Conservation (phyloP, 2,888 invertebrate species). For the Matsumyia berberina region DNA sequence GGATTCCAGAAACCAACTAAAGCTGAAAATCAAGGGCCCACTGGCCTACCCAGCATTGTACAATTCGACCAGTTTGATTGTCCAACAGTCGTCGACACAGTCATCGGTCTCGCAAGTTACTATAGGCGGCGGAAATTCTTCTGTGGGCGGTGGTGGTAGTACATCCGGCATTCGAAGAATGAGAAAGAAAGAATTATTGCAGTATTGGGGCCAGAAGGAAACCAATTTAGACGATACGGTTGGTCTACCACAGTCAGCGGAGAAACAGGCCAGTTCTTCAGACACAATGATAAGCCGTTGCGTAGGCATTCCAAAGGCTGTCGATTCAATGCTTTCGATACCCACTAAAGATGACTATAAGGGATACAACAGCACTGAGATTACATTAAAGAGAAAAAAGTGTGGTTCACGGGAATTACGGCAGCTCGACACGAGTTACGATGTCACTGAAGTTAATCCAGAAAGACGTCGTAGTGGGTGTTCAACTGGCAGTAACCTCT, state of each 20-base stretch:
- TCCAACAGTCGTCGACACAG: conserved; percentile 80
- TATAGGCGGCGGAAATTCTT: conserved; percentile 50
- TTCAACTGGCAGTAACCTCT: conserved; percentile 82
- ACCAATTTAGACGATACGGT: conserved; percentile 92
- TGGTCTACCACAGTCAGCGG: conserved; percentile 85
- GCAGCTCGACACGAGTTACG: conserved; percentile 87
- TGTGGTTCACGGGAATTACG: conserved; percentile 86
- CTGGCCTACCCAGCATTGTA: conserved; percentile 91
- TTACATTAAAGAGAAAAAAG: conserved; percentile 86
- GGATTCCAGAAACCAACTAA: conserved; percentile 93
- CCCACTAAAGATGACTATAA: conserved; percentile 94
- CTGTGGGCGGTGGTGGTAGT: conserved; percentile 77
- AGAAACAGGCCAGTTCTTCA: conserved; percentile 78
- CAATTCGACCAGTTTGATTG: conserved; percentile 85
- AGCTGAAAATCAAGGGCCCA: conserved; percentile 96
- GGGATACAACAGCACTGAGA: conserved; percentile 86
- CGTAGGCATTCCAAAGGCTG: conserved; percentile 91
- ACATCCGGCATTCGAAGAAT: conserved; percentile 92
- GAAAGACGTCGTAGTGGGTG: conserved; percentile 85
- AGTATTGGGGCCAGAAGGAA: conserved; percentile 92
- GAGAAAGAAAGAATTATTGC: conserved; percentile 94
- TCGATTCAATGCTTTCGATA: conserved; percentile 93
- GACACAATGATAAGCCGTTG: conserved; percentile 85
- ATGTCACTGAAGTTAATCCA: conserved; percentile 85
- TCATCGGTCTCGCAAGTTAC: conserved; percentile 78